Base-by-base conservation (phyloP, 2,888 invertebrate species). In the Mayetiola destructor region DNA sequence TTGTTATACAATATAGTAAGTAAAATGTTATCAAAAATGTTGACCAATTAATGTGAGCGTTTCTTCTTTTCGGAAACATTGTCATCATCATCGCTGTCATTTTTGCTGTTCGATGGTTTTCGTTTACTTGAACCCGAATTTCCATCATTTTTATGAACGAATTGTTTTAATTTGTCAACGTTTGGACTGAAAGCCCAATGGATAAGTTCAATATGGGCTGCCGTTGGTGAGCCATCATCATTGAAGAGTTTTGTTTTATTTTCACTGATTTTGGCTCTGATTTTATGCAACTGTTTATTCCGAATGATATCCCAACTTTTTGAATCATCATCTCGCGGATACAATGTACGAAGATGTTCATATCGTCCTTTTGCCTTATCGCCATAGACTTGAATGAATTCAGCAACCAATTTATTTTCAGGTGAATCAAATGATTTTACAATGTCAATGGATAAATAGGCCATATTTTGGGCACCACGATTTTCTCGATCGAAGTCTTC, bases 121-220 rank as follows among this genome's bases (percentile, higher is more conserved):
- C 55, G 36, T n/a, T 67, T 68, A 53, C 68, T 65, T 59, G 69
- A 68, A 12, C 60, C 64, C 1, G 58, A 56, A 20, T 64, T 63
- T n/a, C 65, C 66, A 56, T 66, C 65, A 35, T 63, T 60, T 20
- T 63, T 62, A 57, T 63, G 64, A 40, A 76, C 64, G 59, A 73
- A 76, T 60, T 76, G 81, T 66, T 85, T 86, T 2, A 84, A 74
- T 64, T 80, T 80, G 29, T 78, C 76, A 0, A 79, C 77, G 60
- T 86, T 85, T 0, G 85, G 82, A 53, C 84, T 85, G 65, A 84
- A 87, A 0, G 82, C 86, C 85, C 86, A 86, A 58, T 85, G 73
- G 48, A 87, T 77, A 65, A 85, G 71, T 62, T 81, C 74, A 59
- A 84, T 64, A 63, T 88, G 87, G 57, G 81, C 79, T 39, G 76